Base-by-base conservation (phyloP, 2,113 vertebrate genomes). In the Hippocampus barbouri region DNA sequence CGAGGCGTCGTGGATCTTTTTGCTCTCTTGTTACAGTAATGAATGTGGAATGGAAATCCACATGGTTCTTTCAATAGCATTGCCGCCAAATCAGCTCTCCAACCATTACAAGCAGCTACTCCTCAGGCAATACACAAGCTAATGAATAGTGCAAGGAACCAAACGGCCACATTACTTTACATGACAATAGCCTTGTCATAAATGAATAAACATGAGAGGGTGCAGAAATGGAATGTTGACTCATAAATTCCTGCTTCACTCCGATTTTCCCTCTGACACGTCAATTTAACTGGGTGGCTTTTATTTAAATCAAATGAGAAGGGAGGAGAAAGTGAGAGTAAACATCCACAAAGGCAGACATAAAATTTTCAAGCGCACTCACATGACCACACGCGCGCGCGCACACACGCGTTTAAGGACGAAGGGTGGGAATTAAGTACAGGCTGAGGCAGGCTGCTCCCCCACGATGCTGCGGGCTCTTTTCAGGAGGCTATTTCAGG, bases 81-180 rank as follows among this genome's bases (percentile, higher is more conserved):
- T 27, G 69, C 78, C 77, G 70, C 76, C 81, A 77, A 79, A 70
- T 61, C 80, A n/a, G 54, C 77, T 83, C 60, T 73, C 0, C 79
- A 45, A 59, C 77, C 77, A 70, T 83, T 78, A 67, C 71, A 89
- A 85, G 85, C 75, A 77, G 85, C 80, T 73, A 54, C 79, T 83
- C 86, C 83, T 73, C 81, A 5, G 85, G 87, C 82, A n/a, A 85
- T 81, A 78, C 61, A 56, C 73, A 27, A 74, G 68, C 78, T 87
- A 89, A 91, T 91, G 86, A 90, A 89, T 88, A 85, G 84, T 79
- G 82, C 80, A 78, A 79, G 88, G 80, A 89, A 86, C 72, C 81
- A 79, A 86, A 88, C 73, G 75, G 67, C 82, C 86, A 83, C 73
- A 75, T 83, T 80, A 79, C 80, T 88, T 81, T 53, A 27, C 64